Percentiles rank a stretch among this genome's conserved stretches.
Evolutionary conservation across 2,797 vertebrate species (phyloP).

Genomic region (Enteromius treurensis): DNA sequence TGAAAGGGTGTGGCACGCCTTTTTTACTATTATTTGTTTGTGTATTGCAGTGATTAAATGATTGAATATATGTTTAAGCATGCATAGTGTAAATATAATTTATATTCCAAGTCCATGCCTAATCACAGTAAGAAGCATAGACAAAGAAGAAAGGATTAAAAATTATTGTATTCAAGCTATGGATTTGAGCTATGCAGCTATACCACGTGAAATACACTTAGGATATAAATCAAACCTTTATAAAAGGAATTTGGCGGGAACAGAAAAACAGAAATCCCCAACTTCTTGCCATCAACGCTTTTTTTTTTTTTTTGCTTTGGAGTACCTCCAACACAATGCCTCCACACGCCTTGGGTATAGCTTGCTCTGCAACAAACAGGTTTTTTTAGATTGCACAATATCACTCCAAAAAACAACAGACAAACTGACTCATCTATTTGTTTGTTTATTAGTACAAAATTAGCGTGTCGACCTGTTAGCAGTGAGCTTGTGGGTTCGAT

Average conservation of each 20-base stretch:
- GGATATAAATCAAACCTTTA: neutral
- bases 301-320: slow-evolving; percentile 7
- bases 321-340: slow-evolving; percentile 40
- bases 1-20: neutral
- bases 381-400: neutral
- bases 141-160: neutral
- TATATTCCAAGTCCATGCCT: neutral
- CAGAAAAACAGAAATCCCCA: neutral
- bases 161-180: neutral
- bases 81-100: neutral
- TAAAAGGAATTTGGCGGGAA: slow-evolving; percentile 3
- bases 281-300: neutral
- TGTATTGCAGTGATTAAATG: slow-evolving; percentile 4
- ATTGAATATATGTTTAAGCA: neutral
- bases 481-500: neutral
- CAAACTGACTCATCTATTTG: neutral
- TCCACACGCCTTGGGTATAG: slow-evolving; percentile 29
- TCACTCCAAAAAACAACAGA: slow-evolving; percentile 3
- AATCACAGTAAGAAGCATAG: neutral
- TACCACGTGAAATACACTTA: neutral
- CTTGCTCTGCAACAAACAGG: slow-evolving; percentile 33
- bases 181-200: neutral
- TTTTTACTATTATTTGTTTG: neutral
- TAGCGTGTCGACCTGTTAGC: neutral
- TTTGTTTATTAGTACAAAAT: neutral